A percentile compares a stretch with the other conserved stretches of the same genome.
These are phyloP conservation scores for Urosaurus nigricauda DNA, from an alignment of 2,797 vertebrate species.

Conservation along the genomic window DNA sequence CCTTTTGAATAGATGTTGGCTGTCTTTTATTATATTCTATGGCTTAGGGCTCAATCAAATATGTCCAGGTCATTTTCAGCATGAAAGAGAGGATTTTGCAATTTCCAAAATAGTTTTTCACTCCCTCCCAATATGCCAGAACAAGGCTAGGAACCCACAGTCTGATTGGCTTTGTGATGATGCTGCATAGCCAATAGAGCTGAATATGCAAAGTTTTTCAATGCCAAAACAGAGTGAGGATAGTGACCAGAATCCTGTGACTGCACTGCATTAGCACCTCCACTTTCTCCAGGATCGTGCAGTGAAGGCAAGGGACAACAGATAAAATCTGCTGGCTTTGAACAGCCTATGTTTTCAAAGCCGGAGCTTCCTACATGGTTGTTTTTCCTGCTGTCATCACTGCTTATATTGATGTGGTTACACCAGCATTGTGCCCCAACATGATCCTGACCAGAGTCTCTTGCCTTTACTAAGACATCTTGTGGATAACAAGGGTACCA, in stretches of 20 bases:
- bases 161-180: not conserved
- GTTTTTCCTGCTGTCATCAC: too few relatives aligned
- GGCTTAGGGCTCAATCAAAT: too few relatives aligned
- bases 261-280: too few relatives aligned
- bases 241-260: not conserved
- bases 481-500: not conserved
- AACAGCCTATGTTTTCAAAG: too few relatives aligned
- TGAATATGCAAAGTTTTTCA: not conserved
- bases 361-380: too few relatives aligned
- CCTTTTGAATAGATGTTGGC: not conserved
- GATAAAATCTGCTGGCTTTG: too few relatives aligned
- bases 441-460: too few relatives aligned
- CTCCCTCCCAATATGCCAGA: not conserved
- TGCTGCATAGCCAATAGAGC: not conserved
- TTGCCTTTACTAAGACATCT: not conserved
- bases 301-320: too few relatives aligned
- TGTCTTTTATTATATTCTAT: not conserved
- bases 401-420: too few relatives aligned
- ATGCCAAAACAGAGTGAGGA: too few relatives aligned
- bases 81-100: not conserved
- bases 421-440: too few relatives aligned
- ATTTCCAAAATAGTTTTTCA: not conserved
- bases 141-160: not conserved
- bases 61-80: not conserved
- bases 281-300: too few relatives aligned